phyloP scores from a whole-genome alignment of 2,888 invertebrate species.

The Synanthedon myopaeformis region DNA sequence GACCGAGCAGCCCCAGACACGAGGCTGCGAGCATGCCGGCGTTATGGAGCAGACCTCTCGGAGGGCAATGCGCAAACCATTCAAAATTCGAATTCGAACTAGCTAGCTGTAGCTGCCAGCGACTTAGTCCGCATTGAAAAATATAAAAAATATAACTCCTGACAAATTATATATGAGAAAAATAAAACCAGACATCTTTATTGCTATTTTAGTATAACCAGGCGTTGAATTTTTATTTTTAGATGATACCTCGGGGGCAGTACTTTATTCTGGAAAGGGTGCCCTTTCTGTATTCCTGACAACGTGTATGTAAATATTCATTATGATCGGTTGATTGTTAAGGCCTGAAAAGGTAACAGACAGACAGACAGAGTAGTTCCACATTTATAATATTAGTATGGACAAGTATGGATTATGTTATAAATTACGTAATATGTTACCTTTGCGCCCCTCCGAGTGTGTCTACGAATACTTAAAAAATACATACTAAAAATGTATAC shows the following conservation, averaged over 20 bases:
- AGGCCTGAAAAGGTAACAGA: too few species aligned
- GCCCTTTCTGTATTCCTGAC: too few species aligned
- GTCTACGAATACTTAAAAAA: conserved; percentile 23
- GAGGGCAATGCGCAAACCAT: conserved; percentile 24
- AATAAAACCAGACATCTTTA: not conserved
- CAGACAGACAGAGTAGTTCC: too few species aligned
- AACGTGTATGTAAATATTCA: too few species aligned
- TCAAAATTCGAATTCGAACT: conserved; percentile 2
- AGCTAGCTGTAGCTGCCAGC: not conserved
- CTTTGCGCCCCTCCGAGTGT: conserved; percentile 33
- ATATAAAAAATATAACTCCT: too few species aligned
- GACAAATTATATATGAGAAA: too few species aligned
- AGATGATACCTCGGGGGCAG: too few species aligned
- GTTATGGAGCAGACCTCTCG: conserved; percentile 60
- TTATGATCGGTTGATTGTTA: too few species aligned
- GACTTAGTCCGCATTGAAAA: not conserved
- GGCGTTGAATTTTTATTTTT: not conserved
- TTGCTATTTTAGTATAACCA: conserved; percentile 2
- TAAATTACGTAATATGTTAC: conserved; percentile 18
- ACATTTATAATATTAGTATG: not conserved
- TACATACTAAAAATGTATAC: conserved; percentile 37
- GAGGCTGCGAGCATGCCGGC: conserved; percentile 69
- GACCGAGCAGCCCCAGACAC: conserved; percentile 69
- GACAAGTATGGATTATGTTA: not conserved
- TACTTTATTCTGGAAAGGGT: too few species aligned